Conservation (phyloP, 2,888 invertebrate species). For the Boloria selene region DNA sequence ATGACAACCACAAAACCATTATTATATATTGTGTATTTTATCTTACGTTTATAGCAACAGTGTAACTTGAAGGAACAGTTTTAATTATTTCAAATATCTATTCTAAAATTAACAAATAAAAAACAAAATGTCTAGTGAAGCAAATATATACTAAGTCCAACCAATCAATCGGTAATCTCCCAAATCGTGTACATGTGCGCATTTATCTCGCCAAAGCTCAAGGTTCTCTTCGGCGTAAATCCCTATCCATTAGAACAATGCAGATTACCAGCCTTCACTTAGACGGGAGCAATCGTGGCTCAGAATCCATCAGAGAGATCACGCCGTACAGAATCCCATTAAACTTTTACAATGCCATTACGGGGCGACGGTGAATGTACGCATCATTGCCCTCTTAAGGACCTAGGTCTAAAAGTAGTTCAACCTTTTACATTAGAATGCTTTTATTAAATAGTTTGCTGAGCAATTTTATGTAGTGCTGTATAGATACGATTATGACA, state of each 20-base stretch:
- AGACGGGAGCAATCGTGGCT: slow-evolving; percentile 23
- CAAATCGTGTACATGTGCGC: background rate
- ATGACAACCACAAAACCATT: slow-evolving; percentile 19
- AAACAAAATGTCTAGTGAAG: too few species aligned
- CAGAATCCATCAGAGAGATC: slow-evolving; percentile 34
- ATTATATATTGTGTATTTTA: background rate
- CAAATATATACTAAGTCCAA: background rate
- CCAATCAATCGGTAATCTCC: slow-evolving; percentile 1
- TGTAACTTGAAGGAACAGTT: too few species aligned
- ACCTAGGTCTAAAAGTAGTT: slow-evolving; percentile 40
- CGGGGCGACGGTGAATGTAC: slow-evolving; percentile 56
- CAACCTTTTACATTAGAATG: slow-evolving; percentile 33
- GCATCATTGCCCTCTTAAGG: slow-evolving; percentile 47
- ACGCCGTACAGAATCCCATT: slow-evolving; percentile 44
- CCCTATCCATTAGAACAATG: slow-evolving; percentile 27
- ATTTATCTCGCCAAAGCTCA: slow-evolving; percentile 4
- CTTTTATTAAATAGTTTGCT: slow-evolving; percentile 37
- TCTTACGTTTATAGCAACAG: too few species aligned
- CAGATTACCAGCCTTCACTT: slow-evolving; percentile 30
- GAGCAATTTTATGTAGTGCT: slow-evolving; percentile 7
- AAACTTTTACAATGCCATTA: slow-evolving; percentile 64
- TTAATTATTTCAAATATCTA: too few species aligned
- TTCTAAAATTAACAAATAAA: too few species aligned
- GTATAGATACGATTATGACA: too few species aligned
- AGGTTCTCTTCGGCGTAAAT: slow-evolving; percentile 4